Percentiles rank a stretch among this genome's conserved stretches.
Evolutionary conservation across 2,797 vertebrate genomes (phyloP).

Genomic region (Pangasius mekongensis): DNA sequence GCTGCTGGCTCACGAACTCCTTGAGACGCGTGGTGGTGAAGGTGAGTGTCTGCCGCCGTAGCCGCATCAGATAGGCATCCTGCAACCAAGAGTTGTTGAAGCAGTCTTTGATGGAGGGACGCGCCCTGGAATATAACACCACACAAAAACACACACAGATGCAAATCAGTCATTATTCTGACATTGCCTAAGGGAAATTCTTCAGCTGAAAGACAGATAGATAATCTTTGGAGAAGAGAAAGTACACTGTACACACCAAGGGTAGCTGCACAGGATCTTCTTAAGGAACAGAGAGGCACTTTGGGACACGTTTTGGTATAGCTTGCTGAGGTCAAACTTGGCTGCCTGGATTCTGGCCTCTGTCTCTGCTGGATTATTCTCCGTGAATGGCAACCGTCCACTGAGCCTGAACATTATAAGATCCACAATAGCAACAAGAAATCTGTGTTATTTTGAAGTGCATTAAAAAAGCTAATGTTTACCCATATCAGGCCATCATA

Average conservation of each 20-base stretch:
- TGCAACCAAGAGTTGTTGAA: slow-evolving; percentile 95
- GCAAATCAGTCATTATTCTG: slow-evolving; percentile 6
- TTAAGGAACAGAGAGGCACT: slow-evolving; percentile 95
- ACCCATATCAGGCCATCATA: background rate
- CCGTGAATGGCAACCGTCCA: slow-evolving; percentile 88
- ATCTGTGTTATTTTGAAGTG: background rate
- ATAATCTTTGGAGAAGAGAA: background rate
- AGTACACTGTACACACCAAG: slow-evolving; percentile 82
- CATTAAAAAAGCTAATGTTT: background rate
- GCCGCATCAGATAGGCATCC: slow-evolving; percentile 96
- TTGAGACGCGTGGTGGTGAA: slow-evolving; percentile 96
- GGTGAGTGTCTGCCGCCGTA: slow-evolving; percentile 94
- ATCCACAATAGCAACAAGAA: slow-evolving; percentile 10
- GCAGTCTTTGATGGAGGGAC: slow-evolving; percentile 93
- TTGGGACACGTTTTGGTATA: slow-evolving; percentile 98
- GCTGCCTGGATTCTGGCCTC: slow-evolving; percentile 90
- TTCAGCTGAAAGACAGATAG: background rate
- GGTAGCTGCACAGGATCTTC: slow-evolving; percentile 92
- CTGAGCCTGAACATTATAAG: slow-evolving; percentile 82
- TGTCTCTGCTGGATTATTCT: slow-evolving; percentile 84
- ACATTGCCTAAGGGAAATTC: slow-evolving; percentile 10
- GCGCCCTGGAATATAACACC: slow-evolving; percentile 79
- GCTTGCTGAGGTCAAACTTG: slow-evolving; percentile 93
- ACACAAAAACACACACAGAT: slow-evolving; percentile 13
- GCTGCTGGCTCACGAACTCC: slow-evolving; percentile 94